These are phyloP conservation scores for Euplexia lucipara DNA, from an alignment of 2,888 invertebrate species.

Conservation along the genomic window DNA sequence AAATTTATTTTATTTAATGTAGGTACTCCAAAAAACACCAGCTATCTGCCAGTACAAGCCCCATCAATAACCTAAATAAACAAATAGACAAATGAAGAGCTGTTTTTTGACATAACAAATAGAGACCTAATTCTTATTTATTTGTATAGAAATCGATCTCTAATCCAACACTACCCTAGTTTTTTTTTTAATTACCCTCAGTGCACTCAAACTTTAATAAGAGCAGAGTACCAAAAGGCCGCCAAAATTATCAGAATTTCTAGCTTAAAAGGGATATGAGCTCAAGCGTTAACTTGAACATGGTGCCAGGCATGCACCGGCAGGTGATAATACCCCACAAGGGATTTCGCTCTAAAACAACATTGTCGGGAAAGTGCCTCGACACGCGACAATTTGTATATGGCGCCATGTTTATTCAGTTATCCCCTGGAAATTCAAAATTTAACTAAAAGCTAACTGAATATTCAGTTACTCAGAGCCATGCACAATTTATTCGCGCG, in stretches of 20 bases:
- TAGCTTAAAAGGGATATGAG: constrained; percentile 61
- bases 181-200: constrained; percentile 10
- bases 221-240: constrained; percentile 58
- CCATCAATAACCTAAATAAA: too few species aligned
- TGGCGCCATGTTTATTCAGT: constrained; percentile 55
- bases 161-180: neutral
- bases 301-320: constrained; percentile 66
- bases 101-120: too few species aligned
- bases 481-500: constrained; percentile 67
- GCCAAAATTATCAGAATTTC: constrained; percentile 64
- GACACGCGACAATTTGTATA: constrained; percentile 60
- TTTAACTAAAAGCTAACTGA: constrained; percentile 44
- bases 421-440: constrained; percentile 34
- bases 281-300: constrained; percentile 64
- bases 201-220: constrained; percentile 49
- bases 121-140: too few species aligned
- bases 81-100: too few species aligned
- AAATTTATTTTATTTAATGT: too few species aligned
- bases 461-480: constrained; percentile 54
- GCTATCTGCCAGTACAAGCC: too few species aligned
- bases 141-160: constrained; percentile 7
- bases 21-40: too few species aligned
- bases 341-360: constrained; percentile 71
- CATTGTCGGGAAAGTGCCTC: constrained; percentile 61
- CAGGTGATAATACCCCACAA: constrained; percentile 69